phyloP scores from a whole-genome alignment of 2,888 invertebrate genomes.

The Cephus runcator region DNA sequence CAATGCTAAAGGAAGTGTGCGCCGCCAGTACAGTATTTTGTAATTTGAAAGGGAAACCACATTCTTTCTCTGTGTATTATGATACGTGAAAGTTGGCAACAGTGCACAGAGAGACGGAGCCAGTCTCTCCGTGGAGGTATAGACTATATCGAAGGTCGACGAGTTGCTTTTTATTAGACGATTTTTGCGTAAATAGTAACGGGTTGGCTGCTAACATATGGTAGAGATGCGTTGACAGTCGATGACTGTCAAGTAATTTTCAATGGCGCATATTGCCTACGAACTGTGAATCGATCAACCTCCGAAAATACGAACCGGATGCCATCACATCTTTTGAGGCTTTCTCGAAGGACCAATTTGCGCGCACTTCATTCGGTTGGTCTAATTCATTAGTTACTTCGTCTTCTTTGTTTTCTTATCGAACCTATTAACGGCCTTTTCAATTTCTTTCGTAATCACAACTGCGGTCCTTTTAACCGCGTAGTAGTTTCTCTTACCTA shows the following conservation, averaged over 20 bases:
- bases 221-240: slow-evolving; percentile 33
- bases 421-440: background rate
- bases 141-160: slow-evolving; percentile 60
- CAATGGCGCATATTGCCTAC: slow-evolving; percentile 29
- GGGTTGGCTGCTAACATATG: slow-evolving; percentile 44
- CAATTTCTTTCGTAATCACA: background rate
- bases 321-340: background rate
- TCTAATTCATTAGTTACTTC: background rate
- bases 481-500: background rate
- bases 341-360: background rate
- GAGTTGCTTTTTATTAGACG: slow-evolving; percentile 50
- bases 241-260: slow-evolving; percentile 32
- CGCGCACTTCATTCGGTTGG: background rate
- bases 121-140: slow-evolving; percentile 22
- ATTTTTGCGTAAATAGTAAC: slow-evolving; percentile 51
- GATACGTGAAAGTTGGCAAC: slow-evolving; percentile 63
- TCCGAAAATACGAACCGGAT: slow-evolving; percentile 24
- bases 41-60: slow-evolving; percentile 65
- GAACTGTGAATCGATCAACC: slow-evolving; percentile 24
- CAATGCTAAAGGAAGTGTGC: slow-evolving; percentile 43
- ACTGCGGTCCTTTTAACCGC: background rate
- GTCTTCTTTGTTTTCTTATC: background rate
- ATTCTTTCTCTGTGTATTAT: slow-evolving; percentile 63
- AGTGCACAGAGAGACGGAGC: slow-evolving; percentile 24
- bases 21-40: slow-evolving; percentile 52